Evolutionary conservation across 2,113 vertebrate species (phyloP).

Genomic region (Nycticorax nycticorax): DNA sequence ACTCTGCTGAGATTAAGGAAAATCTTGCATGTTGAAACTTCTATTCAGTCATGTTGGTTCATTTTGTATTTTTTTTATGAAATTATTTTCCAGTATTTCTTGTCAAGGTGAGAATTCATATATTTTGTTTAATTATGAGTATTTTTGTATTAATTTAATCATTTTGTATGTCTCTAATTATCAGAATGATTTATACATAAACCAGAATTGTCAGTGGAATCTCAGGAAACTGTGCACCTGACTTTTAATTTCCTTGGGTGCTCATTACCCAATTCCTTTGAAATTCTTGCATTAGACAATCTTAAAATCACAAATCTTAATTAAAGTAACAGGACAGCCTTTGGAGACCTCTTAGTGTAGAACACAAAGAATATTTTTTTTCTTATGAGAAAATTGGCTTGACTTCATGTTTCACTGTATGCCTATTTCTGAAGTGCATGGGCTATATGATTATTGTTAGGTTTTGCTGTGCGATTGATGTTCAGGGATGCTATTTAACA

Average conservation of each 20-base stretch:
- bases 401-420: background rate
- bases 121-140: background rate
- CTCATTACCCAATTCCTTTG: slow-evolving; percentile 20
- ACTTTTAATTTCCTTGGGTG: slow-evolving; percentile 13
- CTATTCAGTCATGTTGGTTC: background rate
- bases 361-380: background rate
- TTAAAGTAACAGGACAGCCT: slow-evolving; percentile 7
- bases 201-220: background rate
- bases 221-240: background rate
- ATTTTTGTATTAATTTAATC: background rate
- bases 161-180: background rate
- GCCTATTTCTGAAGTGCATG: background rate
- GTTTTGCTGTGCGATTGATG: background rate
- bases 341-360: background rate
- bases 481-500: background rate
- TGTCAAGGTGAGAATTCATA: background rate
- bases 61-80: background rate
- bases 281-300: slow-evolving; percentile 32
- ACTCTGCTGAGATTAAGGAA: background rate
- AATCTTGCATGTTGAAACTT: background rate
- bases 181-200: background rate
- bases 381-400: background rate
- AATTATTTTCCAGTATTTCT: background rate
- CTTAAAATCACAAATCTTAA: slow-evolving; percentile 35
- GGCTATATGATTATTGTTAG: background rate